Evolutionary conservation across 2,888 invertebrate species (phyloP).

Genomic region (Aphrophora alni): DNA sequence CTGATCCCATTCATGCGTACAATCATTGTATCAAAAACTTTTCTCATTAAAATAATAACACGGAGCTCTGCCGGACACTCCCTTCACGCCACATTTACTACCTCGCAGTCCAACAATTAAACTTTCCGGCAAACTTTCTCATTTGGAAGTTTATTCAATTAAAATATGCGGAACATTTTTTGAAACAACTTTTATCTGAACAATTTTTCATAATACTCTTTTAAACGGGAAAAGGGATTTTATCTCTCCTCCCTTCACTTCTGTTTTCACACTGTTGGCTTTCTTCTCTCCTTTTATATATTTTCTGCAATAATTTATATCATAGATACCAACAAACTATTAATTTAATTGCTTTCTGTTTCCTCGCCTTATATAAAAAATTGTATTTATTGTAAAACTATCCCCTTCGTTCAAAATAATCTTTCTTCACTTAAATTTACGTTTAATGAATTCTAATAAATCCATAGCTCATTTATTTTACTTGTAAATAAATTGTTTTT

Average conservation of each 20-base stretch:
- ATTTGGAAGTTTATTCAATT: constrained; percentile 2
- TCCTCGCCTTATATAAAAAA: no score
- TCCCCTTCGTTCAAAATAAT: no score
- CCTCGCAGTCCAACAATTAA: not conserved
- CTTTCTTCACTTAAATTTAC: no score
- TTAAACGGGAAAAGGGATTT: not conserved
- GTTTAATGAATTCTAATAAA: no score
- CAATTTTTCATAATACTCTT: not conserved
- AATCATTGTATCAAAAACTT: not conserved
- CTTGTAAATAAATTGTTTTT: no score
- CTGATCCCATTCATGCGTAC: not conserved
- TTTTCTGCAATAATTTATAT: no score
- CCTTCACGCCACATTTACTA: not conserved
- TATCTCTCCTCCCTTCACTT: not conserved
- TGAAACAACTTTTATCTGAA: not conserved
- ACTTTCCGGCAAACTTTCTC: not conserved
- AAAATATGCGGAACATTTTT: not conserved
- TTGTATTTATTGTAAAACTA: no score
- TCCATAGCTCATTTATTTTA: no score
- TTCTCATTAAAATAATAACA: constrained; percentile 2
- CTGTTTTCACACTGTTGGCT: not conserved
- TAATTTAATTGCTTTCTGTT: no score
- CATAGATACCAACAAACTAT: no score
- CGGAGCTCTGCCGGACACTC: not conserved
- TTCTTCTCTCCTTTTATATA: not conserved